Conservation (phyloP, 2,888 invertebrate genomes). For the Himalopsyche tibetana region DNA sequence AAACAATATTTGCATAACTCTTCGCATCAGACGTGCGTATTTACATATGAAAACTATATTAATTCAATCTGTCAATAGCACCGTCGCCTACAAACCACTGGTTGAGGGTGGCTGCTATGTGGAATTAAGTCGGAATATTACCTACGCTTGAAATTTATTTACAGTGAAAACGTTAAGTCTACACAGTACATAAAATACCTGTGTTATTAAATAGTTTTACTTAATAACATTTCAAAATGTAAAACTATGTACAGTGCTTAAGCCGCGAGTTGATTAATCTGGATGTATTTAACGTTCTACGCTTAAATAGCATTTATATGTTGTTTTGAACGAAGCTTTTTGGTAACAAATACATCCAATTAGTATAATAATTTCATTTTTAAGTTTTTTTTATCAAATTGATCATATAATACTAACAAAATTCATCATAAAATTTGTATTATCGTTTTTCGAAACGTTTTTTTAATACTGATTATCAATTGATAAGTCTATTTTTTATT, state of each 20-base stretch:
- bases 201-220: slow-evolving; percentile 35
- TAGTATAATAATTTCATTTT: too few relatives aligned
- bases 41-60: slow-evolving; percentile 30
- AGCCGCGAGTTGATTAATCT: slow-evolving; percentile 25
- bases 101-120: slow-evolving; percentile 4
- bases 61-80: slow-evolving; percentile 9
- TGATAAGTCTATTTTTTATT: too few relatives aligned
- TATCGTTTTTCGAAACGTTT: too few relatives aligned
- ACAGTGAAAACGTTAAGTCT: slow-evolving; percentile 37
- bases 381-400: too few relatives aligned
- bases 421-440: too few relatives aligned
- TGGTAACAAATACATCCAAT: too few relatives aligned
- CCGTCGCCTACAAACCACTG: neutral
- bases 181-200: slow-evolving; percentile 8
- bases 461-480: too few relatives aligned
- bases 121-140: neutral
- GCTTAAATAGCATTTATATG: too few relatives aligned
- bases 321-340: too few relatives aligned
- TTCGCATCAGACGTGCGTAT: neutral
- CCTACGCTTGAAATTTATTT: slow-evolving; percentile 19
- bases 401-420: too few relatives aligned
- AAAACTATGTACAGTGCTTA: neutral
- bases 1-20: slow-evolving; percentile 17
- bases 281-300: neutral
- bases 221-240: neutral